These are phyloP conservation scores for Sinotaia quadrata DNA, from an alignment of 2,888 invertebrate species.

Conservation along the genomic window DNA sequence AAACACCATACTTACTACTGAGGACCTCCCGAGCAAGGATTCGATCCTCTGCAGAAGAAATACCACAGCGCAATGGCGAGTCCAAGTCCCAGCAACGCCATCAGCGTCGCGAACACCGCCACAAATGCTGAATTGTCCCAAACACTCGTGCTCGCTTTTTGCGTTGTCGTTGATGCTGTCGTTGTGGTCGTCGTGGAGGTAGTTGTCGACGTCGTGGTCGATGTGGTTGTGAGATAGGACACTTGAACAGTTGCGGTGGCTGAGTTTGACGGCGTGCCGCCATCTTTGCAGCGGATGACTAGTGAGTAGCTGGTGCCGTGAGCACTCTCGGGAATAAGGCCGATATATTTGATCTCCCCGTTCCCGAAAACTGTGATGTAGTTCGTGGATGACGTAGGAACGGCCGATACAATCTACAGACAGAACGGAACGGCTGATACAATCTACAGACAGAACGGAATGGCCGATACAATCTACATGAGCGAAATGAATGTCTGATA, in stretches of 20 bases:
- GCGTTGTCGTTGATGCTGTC: slow-evolving; percentile 35
- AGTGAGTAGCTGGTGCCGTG: slow-evolving; percentile 36
- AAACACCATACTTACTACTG: neutral
- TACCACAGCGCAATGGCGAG: slow-evolving; percentile 25
- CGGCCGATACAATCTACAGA: slow-evolving; percentile 8
- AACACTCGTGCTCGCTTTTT: slow-evolving; percentile 30
- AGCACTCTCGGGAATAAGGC: slow-evolving; percentile 27
- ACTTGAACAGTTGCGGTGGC: slow-evolving; percentile 33
- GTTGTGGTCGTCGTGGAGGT: slow-evolving; percentile 38
- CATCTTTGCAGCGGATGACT: slow-evolving; percentile 34
- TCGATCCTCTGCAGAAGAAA: neutral
- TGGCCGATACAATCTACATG: no score
- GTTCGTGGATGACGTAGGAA: slow-evolving; percentile 10
- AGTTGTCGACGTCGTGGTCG: slow-evolving; percentile 39
- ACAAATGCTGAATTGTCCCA: slow-evolving; percentile 31
- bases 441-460: no score
- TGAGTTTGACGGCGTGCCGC: slow-evolving; percentile 31
- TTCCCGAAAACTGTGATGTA: slow-evolving; percentile 25
- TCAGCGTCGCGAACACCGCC: slow-evolving; percentile 30
- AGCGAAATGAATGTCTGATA: no score
- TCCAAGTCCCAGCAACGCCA: slow-evolving; percentile 10
- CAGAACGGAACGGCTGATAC: no score
- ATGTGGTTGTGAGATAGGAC: slow-evolving; percentile 36
- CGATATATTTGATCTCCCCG: slow-evolving; percentile 28
- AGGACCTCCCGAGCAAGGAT: neutral